Evolutionary conservation across 2,888 invertebrate species (phyloP).

Genomic region (Mythimna lalbum): DNA sequence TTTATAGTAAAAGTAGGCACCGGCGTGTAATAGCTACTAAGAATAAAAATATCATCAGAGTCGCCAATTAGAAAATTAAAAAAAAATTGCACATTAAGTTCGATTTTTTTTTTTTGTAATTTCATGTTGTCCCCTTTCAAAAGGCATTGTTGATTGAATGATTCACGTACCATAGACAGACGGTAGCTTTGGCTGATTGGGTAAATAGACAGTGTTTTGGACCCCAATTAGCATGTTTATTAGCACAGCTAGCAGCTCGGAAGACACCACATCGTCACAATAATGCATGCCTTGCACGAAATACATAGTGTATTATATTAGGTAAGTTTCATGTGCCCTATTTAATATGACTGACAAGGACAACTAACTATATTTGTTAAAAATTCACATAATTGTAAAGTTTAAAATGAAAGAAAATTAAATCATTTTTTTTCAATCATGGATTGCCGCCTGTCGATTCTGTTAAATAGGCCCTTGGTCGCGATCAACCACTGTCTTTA

Average conservation of each 20-base stretch:
- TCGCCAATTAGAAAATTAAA: too few species aligned
- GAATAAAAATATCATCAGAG: too few species aligned
- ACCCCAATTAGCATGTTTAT: slow-evolving; percentile 81
- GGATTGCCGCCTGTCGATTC: not conserved
- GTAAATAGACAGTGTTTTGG: slow-evolving; percentile 74
- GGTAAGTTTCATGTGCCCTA: slow-evolving; percentile 1
- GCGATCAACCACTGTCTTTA: not conserved
- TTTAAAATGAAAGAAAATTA: not conserved
- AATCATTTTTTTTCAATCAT: too few species aligned
- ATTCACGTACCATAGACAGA: slow-evolving; percentile 41
- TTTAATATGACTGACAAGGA: not conserved
- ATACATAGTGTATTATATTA: slow-evolving; percentile 45
- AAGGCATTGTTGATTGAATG: slow-evolving; percentile 39
- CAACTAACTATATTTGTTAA: not conserved
- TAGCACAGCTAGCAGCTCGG: slow-evolving; percentile 73
- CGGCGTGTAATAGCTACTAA: too few species aligned
- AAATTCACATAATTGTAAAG: not conserved
- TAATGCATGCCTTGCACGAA: slow-evolving; percentile 70
- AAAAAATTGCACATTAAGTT: not conserved
- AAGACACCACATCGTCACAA: slow-evolving; percentile 70
- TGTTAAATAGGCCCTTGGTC: not conserved
- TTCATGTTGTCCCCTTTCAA: slow-evolving; percentile 62
- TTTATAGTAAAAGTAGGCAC: too few species aligned
- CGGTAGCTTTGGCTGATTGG: slow-evolving; percentile 81
- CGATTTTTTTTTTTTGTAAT: not conserved